Evolutionary conservation across 2,888 invertebrate genomes (phyloP), one percentile per base, ranked within the genome.

Genomic region (Volucella inflata): DNA sequence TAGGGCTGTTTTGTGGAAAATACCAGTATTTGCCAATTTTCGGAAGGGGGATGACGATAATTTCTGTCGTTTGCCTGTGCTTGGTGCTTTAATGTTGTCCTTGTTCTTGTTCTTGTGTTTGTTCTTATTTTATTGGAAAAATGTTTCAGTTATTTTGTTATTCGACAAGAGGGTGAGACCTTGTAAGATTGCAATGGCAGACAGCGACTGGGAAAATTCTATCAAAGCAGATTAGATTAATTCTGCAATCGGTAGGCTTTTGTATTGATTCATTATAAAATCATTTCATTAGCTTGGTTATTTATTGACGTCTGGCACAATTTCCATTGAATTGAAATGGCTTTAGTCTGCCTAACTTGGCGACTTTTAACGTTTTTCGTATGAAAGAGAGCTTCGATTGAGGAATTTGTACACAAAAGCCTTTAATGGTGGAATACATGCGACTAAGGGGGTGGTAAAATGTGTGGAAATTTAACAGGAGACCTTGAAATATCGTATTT

Each of bases 191-290:
- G 9, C 14, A 10, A 8, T 12, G 1, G 55, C 11, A n/a, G 40
- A 17, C 11, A n/a, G 40, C 17, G 21, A n/a, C 12, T 48, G 57
- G 50, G 40, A n/a, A 48, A 17, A 48, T 51, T 78, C 57, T 36
- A 50, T 50, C 50, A 71, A 21, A 42, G 60, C 60, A 48, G 76
- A 71, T 55, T 57, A 64, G 57, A 57, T 78, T 64, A 53, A 62
- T 51, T 36, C 50, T 36, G 17, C 38, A 50, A 65, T 44, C 50
- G 65, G 59, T 42, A 36, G 64, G 36, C 65, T 36, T 46, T 48
- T 36, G 57, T 65, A 79, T 70, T 79, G 84, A 79, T 79, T 80
- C 70, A 36, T 65, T 44, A 75, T 84, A 70, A 79, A 84, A 75
- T 48, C 46, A 55, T 72, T 70, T 46, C 48, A 42, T 74, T 68